Conservation (phyloP, 2,113 vertebrate species). For the Poecile atricapillus region DNA sequence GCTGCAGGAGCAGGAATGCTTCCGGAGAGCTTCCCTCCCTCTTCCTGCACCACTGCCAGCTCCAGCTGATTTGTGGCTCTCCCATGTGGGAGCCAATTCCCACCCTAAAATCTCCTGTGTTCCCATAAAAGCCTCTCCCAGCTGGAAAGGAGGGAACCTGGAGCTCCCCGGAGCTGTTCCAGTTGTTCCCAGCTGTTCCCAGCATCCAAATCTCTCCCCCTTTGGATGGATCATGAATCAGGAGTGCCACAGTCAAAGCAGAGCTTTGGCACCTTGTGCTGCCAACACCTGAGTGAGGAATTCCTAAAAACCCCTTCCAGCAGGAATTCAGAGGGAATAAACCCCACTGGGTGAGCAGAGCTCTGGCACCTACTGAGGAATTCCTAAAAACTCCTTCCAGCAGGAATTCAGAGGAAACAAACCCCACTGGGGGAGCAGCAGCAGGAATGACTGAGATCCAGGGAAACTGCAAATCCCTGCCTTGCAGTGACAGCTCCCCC, state of each 20-base stretch:
- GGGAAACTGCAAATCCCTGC: no score
- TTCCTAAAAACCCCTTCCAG: background rate
- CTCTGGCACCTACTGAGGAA: background rate
- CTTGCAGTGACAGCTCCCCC: background rate
- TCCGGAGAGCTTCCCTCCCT: background rate
- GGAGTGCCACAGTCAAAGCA: background rate
- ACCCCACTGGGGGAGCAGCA: background rate
- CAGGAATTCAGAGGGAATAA: background rate
- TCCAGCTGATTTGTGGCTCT: background rate
- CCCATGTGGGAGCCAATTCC: background rate
- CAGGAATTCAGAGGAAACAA: background rate
- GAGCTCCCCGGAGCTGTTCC: background rate
- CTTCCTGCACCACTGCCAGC: background rate
- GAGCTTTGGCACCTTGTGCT: background rate
- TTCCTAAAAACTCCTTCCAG: background rate
- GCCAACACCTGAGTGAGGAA: background rate
- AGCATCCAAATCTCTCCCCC: background rate
- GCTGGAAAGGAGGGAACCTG: background rate
- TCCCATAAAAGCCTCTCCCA: background rate
- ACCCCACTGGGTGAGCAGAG: background rate
- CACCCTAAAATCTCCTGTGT: background rate
- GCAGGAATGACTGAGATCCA: background rate
- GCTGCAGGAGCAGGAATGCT: background rate
- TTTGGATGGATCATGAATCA: background rate
- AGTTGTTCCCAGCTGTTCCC: background rate